Evolutionary conservation across 1,140 invertebrate genomes (phyloP).

Genomic region (Galendromus occidentalis): DNA sequence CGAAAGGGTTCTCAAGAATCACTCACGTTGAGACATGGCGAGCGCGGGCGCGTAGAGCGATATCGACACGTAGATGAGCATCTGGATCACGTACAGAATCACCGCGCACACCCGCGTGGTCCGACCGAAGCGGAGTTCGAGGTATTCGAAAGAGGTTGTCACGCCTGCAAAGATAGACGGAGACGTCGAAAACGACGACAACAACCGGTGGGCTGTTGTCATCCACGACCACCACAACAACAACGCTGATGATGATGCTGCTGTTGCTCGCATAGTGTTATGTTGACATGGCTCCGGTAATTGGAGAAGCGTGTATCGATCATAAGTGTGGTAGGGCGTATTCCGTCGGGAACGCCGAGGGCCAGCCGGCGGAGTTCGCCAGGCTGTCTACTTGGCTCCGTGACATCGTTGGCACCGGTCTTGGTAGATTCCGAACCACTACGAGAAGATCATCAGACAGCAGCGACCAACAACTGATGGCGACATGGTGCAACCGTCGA

Average conservation of each 20-base stretch:
- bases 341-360: too few relatives aligned
- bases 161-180: background rate
- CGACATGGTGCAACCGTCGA: too few relatives aligned
- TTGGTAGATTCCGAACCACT: too few relatives aligned
- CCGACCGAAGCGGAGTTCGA: background rate
- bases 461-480: too few relatives aligned
- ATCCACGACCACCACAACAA: background rate
- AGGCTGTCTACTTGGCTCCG: too few relatives aligned
- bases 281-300: constrained; percentile 7
- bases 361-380: too few relatives aligned
- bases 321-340: background rate
- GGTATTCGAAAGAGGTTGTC: background rate
- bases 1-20: too few relatives aligned
- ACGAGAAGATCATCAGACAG: too few relatives aligned
- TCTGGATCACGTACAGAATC: background rate
- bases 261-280: background rate
- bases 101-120: background rate
- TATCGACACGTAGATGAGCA: constrained; percentile 8
- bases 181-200: background rate
- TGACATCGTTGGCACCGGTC: too few relatives aligned
- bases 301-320: background rate
- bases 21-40: background rate
- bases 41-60: background rate
- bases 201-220: background rate
- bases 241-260: background rate